These are phyloP conservation scores for Zoanthus solanderi DNA, from an alignment of 92 coral and sea anemone species.

Conservation along the genomic window DNA sequence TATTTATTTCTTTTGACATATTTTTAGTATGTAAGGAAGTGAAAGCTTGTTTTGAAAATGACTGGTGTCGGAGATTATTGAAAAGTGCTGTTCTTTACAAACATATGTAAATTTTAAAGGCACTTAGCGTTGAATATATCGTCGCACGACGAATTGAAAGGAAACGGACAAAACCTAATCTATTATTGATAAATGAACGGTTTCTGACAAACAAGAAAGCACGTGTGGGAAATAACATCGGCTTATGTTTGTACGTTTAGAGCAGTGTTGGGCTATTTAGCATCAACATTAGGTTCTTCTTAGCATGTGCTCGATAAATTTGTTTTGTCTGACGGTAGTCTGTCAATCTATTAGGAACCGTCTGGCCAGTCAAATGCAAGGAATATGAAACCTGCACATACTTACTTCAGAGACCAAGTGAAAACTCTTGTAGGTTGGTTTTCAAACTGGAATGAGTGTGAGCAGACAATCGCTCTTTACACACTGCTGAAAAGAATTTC, in stretches of 20 bases:
- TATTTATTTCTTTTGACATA: conserved; percentile 26
- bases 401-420: conserved; percentile 94
- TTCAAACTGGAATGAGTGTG: conserved; percentile 97
- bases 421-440: conserved; percentile 92
- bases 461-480: conserved; percentile 95
- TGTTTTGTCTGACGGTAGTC: conserved; percentile 38
- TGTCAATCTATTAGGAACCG: conserved; percentile 39
- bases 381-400: conserved; percentile 96
- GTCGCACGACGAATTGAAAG: conserved; percentile 36
- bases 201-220: conserved; percentile 45
- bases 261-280: neutral
- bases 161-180: conserved; percentile 70
- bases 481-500: conserved; percentile 88
- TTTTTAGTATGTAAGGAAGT: conserved; percentile 28
- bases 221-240: conserved; percentile 42
- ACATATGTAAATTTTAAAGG: conserved; percentile 74
- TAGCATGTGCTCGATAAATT: conserved; percentile 46
- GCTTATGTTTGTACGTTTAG: neutral
- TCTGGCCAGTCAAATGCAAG: conserved; percentile 64
- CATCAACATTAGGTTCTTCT: neutral
- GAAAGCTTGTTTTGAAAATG: conserved; percentile 54
- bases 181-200: conserved; percentile 87
- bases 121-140: conserved; percentile 42
- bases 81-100: conserved; percentile 62
- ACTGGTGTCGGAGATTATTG: conserved; percentile 66